Percentiles rank a stretch among this genome's conserved stretches.
These are phyloP conservation scores for Dryoscopus gambensis DNA, from an alignment of 2,113 vertebrate genomes.

Conservation along the genomic window DNA sequence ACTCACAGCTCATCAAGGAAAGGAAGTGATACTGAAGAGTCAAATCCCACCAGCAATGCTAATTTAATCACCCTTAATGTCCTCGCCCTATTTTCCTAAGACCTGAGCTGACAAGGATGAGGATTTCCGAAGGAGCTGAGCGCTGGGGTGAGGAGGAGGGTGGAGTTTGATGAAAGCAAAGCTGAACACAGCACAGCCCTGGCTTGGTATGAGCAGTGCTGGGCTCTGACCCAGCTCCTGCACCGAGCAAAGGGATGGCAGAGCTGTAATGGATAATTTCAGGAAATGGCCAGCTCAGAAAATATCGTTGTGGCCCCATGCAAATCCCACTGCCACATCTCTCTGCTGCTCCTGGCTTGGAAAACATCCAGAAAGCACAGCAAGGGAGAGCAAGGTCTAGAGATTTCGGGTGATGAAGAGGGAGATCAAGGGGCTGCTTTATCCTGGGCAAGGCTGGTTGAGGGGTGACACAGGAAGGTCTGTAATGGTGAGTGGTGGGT, in stretches of 20 bases:
- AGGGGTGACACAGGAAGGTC: background rate
- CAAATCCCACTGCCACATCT: background rate
- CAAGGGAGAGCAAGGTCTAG: background rate
- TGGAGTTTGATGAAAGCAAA: background rate
- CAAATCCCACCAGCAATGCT: background rate
- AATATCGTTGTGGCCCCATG: rapidly evolving
- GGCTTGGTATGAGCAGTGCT: background rate
- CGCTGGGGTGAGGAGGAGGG: rapidly evolving
- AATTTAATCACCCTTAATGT: background rate
- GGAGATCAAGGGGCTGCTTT: background rate
- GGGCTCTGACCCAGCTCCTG: background rate
- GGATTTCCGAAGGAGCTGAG: background rate
- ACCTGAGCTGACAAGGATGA: background rate
- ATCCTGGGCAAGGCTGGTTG: background rate
- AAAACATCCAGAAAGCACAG: background rate
- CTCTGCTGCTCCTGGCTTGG: background rate
- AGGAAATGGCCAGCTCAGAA: background rate
- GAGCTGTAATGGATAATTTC: background rate
- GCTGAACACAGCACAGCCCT: background rate
- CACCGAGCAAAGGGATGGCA: rapidly evolving
- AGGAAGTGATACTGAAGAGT: background rate
- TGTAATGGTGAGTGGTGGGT: background rate
- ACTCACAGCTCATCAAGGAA: background rate
- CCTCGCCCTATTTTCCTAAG: background rate
- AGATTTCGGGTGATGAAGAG: background rate